A percentile compares a stretch with the other conserved stretches of the same genome.
phyloP scores from a whole-genome alignment of 2,888 invertebrate genomes.

The Dione juno region DNA sequence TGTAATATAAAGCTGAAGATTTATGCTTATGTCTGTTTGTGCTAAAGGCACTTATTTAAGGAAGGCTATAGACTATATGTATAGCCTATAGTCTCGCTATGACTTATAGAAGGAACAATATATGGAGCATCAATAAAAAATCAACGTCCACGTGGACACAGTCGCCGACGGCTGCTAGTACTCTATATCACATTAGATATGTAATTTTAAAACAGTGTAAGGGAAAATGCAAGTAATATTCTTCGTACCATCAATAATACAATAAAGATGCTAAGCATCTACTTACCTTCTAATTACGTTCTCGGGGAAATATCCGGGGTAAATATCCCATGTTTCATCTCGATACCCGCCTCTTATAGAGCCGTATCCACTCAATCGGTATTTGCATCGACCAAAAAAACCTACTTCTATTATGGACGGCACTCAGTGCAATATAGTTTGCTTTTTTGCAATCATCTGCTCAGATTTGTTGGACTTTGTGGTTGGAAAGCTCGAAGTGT shows the following conservation, averaged over 20 bases:
- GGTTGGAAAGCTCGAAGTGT: background rate
- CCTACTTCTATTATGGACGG: constrained; percentile 8
- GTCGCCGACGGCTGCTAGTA: no score
- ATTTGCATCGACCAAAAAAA: constrained; percentile 20
- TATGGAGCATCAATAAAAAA: no score
- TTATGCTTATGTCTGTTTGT: no score
- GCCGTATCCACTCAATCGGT: constrained; percentile 31
- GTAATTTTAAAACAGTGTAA: background rate
- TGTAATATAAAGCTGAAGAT: no score
- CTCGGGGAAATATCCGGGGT: constrained; percentile 26
- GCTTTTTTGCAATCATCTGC: constrained; percentile 23
- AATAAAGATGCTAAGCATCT: constrained; percentile 16
- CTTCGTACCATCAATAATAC: constrained; percentile 14
- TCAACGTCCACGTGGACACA: no score
- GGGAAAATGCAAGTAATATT: constrained; percentile 14
- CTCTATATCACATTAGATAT: no score
- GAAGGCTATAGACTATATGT: no score
- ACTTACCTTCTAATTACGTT: constrained; percentile 36
- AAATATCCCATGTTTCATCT: constrained; percentile 37
- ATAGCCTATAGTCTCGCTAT: no score
- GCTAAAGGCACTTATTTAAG: no score
- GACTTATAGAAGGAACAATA: no score
- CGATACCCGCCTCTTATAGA: constrained; percentile 33
- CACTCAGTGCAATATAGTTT: constrained; percentile 18
- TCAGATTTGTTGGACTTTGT: background rate